Percentiles rank a stretch among this genome's conserved stretches.
These are phyloP conservation scores for Leptocoma aspasia DNA, from an alignment of 2,113 vertebrate genomes.

Conservation along the genomic window DNA sequence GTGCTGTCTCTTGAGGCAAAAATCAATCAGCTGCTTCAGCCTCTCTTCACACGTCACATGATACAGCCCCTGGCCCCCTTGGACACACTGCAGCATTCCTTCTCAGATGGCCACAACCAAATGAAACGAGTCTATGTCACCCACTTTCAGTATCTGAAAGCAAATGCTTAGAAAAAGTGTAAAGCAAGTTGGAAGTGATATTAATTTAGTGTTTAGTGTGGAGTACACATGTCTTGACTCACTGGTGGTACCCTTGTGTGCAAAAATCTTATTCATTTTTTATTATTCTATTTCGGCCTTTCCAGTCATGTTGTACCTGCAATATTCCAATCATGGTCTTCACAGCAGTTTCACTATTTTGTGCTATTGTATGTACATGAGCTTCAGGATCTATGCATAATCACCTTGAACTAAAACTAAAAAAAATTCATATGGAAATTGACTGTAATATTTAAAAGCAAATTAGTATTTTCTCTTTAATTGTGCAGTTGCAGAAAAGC, in stretches of 20 bases:
- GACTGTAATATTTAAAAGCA: background rate
- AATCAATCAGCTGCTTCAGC: background rate
- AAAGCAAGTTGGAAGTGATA: background rate
- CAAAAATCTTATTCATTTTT: background rate
- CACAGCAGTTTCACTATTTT: background rate
- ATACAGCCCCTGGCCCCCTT: background rate
- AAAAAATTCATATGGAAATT: background rate
- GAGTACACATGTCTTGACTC: background rate
- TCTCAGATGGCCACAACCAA: background rate
- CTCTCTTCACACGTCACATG: background rate
- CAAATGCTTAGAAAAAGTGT: background rate
- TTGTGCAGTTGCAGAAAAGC: background rate
- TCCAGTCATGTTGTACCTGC: background rate
- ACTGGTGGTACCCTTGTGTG: background rate
- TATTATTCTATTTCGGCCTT: background rate
- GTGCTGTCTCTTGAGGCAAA: background rate
- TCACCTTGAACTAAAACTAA: background rate
- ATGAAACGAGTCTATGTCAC: background rate
- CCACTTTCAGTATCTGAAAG: background rate
- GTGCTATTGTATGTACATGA: background rate
- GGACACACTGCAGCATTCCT: background rate
- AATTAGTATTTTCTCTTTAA: background rate
- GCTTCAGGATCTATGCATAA: background rate
- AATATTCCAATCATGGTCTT: background rate
- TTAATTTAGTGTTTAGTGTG: background rate